Evolutionary conservation across 2,113 vertebrate species (phyloP).

Genomic region (Athene cunicularia): DNA sequence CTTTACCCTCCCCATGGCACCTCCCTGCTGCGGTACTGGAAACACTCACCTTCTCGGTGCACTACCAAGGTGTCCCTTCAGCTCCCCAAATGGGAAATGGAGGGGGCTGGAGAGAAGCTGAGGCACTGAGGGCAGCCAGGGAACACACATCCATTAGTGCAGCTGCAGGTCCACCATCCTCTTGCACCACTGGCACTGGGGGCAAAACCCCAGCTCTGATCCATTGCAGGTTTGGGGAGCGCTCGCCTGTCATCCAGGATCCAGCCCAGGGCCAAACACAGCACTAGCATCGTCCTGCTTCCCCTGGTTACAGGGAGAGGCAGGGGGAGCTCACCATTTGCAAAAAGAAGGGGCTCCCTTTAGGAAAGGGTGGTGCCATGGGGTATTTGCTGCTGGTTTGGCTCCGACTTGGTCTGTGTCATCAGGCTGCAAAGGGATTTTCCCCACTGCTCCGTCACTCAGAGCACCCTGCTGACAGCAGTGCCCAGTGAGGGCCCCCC

Average conservation of each 20-base stretch:
- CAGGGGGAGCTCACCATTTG: background rate
- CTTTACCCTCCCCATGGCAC: background rate
- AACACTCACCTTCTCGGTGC: background rate
- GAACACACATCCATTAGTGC: background rate
- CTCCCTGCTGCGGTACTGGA: background rate
- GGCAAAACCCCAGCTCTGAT: background rate
- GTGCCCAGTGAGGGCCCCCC: background rate
- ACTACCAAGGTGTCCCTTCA: background rate
- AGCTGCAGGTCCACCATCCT: background rate
- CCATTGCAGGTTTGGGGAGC: background rate
- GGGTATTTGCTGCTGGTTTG: background rate
- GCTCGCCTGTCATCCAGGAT: background rate
- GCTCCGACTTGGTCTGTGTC: background rate
- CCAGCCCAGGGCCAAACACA: background rate
- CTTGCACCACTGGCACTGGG: background rate
- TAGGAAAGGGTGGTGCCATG: rapidly evolving
- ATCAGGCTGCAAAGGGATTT: background rate
- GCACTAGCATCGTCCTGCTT: background rate
- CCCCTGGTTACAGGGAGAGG: background rate
- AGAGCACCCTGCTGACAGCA: background rate
- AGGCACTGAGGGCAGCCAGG: background rate
- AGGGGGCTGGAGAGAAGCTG: background rate
- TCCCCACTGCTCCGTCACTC: background rate
- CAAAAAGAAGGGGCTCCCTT: background rate
- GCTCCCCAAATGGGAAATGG: background rate